phyloP scores from a whole-genome alignment of 1,140 invertebrate genomes.

The Drosophila saltans region DNA sequence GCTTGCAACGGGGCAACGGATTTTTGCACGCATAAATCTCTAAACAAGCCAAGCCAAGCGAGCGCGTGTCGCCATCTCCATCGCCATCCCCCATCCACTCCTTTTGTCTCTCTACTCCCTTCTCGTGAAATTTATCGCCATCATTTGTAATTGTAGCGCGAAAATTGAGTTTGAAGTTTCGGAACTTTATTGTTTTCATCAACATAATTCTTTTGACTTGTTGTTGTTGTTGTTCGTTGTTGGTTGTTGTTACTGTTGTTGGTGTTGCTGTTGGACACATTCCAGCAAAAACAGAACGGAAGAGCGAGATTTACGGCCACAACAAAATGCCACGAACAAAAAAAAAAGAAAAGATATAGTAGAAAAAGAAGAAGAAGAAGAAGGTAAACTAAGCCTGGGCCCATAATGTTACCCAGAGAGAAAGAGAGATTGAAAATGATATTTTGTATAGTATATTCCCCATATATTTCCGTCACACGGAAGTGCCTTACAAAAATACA shows the following conservation, averaged over 20 bases:
- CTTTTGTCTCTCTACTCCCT: conserved; percentile 74
- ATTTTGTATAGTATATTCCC: conserved; percentile 46
- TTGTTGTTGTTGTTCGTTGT: conserved; percentile 1
- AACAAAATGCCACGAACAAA: not conserved
- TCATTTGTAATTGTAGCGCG: conserved; percentile 81
- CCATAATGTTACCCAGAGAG: conserved; percentile 3
- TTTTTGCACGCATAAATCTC: conserved; percentile 77
- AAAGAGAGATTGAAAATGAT: conserved; percentile 4
- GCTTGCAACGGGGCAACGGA: conserved; percentile 43
- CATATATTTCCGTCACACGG: conserved; percentile 83
- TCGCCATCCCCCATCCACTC: conserved; percentile 42
- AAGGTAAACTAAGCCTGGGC: conserved; percentile 54
- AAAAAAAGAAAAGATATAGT: too few relatives aligned
- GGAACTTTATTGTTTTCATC: conserved; percentile 71
- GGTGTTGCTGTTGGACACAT: conserved; percentile 61
- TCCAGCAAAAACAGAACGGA: conserved; percentile 64
- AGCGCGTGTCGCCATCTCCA: conserved; percentile 67
- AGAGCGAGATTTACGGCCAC: conserved; percentile 71
- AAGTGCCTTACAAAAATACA: conserved; percentile 76
- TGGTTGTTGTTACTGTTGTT: not conserved
- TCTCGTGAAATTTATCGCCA: conserved; percentile 71
- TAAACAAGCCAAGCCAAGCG: conserved; percentile 79
- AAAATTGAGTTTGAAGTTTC: conserved; percentile 79
- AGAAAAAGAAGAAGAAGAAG: not conserved
- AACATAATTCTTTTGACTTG: conserved; percentile 65